Conservation (phyloP, 2,113 vertebrate species). For the Cromileptes altivelis region DNA sequence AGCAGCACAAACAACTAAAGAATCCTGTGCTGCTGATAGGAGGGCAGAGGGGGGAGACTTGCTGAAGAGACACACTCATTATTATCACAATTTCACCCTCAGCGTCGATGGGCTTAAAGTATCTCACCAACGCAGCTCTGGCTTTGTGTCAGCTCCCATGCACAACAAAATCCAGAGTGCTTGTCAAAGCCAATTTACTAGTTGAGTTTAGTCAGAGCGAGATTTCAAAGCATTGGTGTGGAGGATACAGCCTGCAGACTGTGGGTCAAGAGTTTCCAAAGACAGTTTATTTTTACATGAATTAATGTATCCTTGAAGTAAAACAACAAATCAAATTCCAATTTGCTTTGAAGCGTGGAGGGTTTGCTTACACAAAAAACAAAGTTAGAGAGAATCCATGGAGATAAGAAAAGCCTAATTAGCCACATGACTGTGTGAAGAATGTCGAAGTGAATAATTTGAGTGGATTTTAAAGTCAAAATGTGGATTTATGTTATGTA, state of each 20-base stretch:
- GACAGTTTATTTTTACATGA: slow-evolving; percentile 9
- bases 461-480: slow-evolving; percentile 1
- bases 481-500: too few relatives aligned
- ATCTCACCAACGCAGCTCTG: slow-evolving; percentile 45
- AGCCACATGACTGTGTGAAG: not conserved
- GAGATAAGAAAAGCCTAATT: not conserved
- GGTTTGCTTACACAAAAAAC: not conserved
- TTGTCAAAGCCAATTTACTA: slow-evolving; percentile 45
- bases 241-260: slow-evolving; percentile 23
- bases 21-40: slow-evolving; percentile 43
- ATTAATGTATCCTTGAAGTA: slow-evolving; percentile 23
- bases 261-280: slow-evolving; percentile 32
- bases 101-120: slow-evolving; percentile 37
- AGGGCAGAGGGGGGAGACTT: slow-evolving; percentile 25
- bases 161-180: slow-evolving; percentile 43
- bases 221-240: slow-evolving; percentile 40
- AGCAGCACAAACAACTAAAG: slow-evolving; percentile 50
- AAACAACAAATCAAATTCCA: slow-evolving; percentile 33
- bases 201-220: slow-evolving; percentile 33
- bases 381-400: not conserved
- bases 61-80: slow-evolving; percentile 64
- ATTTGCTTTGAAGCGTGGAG: slow-evolving; percentile 5
- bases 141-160: slow-evolving; percentile 52
- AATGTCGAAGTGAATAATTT: slow-evolving; percentile 17
- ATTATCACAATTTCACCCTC: slow-evolving; percentile 51